These are phyloP conservation scores for Anarrhichthys ocellatus DNA, from an alignment of 2,113 vertebrate species.

Conservation along the genomic window DNA sequence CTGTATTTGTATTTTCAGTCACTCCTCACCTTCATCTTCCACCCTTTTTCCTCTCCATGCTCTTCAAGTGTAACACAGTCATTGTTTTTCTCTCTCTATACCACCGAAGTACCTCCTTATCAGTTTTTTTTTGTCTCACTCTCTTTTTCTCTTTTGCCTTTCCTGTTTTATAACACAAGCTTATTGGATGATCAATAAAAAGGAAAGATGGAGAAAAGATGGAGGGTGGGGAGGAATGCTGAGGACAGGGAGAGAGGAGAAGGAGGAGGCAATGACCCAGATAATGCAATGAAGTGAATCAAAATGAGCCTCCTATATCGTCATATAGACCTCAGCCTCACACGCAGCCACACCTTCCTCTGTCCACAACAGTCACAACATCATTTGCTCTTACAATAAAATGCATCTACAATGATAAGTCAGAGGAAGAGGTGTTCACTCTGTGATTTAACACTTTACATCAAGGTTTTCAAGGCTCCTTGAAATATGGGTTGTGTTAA, in stretches of 20 bases:
- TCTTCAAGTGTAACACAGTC: slow-evolving; percentile 11
- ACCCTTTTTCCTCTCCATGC: neutral
- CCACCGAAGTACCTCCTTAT: neutral
- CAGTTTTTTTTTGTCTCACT: neutral
- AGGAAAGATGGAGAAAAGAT: slow-evolving; percentile 1
- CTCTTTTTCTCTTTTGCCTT: slow-evolving; percentile 2
- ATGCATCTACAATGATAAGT: neutral
- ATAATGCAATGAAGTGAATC: slow-evolving; percentile 70
- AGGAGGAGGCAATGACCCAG: slow-evolving; percentile 69
- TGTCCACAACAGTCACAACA: neutral
- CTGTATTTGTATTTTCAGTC: neutral
- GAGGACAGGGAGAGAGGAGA: neutral
- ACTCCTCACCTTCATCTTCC: neutral
- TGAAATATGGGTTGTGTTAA: slow-evolving; percentile 5
- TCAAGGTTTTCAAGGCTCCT: slow-evolving; percentile 14
- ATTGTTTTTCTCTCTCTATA: neutral
- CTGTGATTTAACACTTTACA: neutral
- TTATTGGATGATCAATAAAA: slow-evolving; percentile 49
- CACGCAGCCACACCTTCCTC: slow-evolving; percentile 22
- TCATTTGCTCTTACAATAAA: neutral
- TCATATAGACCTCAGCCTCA: slow-evolving; percentile 36
- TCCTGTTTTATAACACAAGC: slow-evolving; percentile 12
- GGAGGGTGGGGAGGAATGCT: slow-evolving; percentile 22
- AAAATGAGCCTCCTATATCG: slow-evolving; percentile 64
- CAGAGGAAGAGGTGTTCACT: neutral